phyloP scores from a whole-genome alignment of 64 coral and sea anemone species.

The Montipora efflorescens region DNA sequence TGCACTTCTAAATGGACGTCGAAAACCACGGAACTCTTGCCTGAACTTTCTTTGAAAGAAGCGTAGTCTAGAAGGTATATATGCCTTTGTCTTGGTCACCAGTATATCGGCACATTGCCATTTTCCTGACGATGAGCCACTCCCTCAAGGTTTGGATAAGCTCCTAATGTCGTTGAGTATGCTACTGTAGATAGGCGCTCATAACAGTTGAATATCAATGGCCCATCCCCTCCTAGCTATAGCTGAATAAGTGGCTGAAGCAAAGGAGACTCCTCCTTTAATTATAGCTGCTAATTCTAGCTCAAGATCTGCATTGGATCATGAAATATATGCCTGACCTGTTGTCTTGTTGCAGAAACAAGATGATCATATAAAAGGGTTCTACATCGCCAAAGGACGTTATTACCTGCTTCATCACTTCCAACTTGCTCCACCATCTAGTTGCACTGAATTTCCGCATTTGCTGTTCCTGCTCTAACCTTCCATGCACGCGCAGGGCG shows the following conservation, averaged over 20 bases:
- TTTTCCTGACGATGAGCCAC: background rate
- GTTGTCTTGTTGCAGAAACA: conserved; percentile 39
- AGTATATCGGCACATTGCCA: conserved; percentile 46
- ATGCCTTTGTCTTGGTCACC: conserved; percentile 46
- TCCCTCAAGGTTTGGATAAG: conserved; percentile 39
- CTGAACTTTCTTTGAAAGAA: background rate
- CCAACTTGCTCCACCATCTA: too few species aligned
- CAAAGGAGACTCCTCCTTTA: conserved; percentile 49
- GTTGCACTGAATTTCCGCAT: conserved; percentile 32
- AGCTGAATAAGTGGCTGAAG: conserved; percentile 33
- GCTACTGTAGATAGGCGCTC: background rate
- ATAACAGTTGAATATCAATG: background rate
- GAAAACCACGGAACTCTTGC: conserved; percentile 54
- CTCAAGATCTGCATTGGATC: conserved; percentile 37
- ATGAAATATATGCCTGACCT: conserved; percentile 5
- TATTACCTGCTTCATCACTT: too few species aligned
- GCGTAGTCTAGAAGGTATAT: conserved; percentile 38
- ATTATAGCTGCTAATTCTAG: conserved; percentile 49
- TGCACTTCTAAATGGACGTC: conserved; percentile 1
- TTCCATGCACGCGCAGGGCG: conserved; percentile 8
- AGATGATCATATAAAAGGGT: conserved; percentile 62
- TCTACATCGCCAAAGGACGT: conserved; percentile 17
- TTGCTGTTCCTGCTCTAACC: conserved; percentile 33
- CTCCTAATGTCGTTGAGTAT: conserved; percentile 4
- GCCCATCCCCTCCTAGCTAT: too few species aligned